Evolutionary conservation across 2,888 invertebrate genomes (phyloP).

Genomic region (Netelia fuscicornis): DNA sequence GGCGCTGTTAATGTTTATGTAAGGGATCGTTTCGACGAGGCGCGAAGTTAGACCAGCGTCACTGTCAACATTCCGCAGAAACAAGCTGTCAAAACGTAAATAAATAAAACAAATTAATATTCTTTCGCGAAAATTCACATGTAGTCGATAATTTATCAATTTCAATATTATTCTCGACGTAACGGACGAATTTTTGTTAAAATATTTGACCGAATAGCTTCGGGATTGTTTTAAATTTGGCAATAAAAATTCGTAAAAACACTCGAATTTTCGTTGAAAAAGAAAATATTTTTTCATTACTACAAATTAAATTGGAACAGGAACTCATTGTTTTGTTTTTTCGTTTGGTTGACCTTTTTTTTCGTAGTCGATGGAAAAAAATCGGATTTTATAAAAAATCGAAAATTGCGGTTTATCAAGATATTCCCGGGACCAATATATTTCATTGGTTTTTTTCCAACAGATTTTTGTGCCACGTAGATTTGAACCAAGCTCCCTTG

Average conservation of each 20-base stretch:
- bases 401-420: constrained; percentile 30
- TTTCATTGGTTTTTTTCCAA: constrained; percentile 22
- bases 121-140: not conserved
- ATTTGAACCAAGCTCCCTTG: constrained; percentile 24
- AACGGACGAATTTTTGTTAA: not conserved
- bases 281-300: too few relatives aligned
- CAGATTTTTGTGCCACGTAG: constrained; percentile 42
- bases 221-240: too few relatives aligned
- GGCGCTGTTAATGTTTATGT: constrained; percentile 7
- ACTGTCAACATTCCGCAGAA: too few relatives aligned
- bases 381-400: not conserved
- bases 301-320: too few relatives aligned
- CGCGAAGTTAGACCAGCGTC: not conserved
- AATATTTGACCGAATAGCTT: too few relatives aligned
- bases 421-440: constrained; percentile 1
- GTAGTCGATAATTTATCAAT: not conserved
- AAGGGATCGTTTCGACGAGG: not conserved
- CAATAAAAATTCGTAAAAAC: too few relatives aligned
- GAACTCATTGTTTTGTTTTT: too few relatives aligned
- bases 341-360: too few relatives aligned
- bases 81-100: too few relatives aligned
- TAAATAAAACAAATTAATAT: not conserved
- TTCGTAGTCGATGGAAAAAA: not conserved
- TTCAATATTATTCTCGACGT: not conserved
- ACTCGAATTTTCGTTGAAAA: too few relatives aligned